A percentile compares a stretch with the other conserved stretches of the same genome.
Evolutionary conservation across 2,888 invertebrate species (phyloP).

Genomic region (Hymenopus coronatus): DNA sequence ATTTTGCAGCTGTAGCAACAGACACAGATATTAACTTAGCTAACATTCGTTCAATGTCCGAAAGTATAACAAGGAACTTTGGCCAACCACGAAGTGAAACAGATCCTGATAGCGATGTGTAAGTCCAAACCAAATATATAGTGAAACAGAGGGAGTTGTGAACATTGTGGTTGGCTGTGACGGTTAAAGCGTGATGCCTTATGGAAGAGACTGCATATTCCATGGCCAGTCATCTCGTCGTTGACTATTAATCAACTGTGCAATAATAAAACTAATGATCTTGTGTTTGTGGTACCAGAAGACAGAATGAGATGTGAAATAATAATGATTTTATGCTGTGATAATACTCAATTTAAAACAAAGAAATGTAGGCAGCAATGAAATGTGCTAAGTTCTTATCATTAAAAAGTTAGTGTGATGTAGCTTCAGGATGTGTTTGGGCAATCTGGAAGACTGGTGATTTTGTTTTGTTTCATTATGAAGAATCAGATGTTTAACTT

Average conservation of each 20-base stretch:
- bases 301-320: neutral
- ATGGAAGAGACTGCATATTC: neutral
- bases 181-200: neutral
- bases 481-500: neutral
- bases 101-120: conserved; percentile 66
- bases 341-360: neutral
- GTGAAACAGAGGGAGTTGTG: neutral
- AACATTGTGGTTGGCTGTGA: neutral
- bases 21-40: conserved; percentile 63
- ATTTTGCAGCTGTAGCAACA: conserved; percentile 41
- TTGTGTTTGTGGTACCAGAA: neutral
- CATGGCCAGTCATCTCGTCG: neutral
- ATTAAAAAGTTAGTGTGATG: neutral
- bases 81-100: conserved; percentile 66
- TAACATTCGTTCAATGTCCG: conserved; percentile 72
- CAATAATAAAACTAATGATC: neutral
- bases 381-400: neutral
- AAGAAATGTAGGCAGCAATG: neutral
- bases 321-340: neutral
- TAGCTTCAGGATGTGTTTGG: neutral
- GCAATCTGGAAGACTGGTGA: neutral
- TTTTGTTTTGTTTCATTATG: neutral
- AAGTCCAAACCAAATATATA: neutral
- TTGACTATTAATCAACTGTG: neutral
- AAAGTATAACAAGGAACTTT: conserved; percentile 73